Conservation (phyloP, 2,113 vertebrate species). For the Ciconia stormi region DNA sequence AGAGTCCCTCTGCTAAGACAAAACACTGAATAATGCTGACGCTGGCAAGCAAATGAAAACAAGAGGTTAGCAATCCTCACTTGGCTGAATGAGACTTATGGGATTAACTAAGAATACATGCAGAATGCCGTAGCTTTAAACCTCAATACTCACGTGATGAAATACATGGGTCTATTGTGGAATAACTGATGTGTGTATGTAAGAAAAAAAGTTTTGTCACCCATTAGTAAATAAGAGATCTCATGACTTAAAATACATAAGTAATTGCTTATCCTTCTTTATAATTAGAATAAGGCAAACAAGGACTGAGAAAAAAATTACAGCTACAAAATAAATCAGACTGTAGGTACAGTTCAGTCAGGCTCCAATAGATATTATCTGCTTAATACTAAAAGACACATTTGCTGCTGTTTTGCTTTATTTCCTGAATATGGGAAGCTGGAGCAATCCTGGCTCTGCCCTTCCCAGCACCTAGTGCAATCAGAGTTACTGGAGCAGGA, state of each 20-base stretch:
- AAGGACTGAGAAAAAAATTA: neutral
- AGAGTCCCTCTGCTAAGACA: neutral
- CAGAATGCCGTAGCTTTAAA: fast-evolving
- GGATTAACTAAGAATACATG: neutral
- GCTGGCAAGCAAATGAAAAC: neutral
- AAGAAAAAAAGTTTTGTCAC: neutral
- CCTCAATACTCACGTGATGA: fast-evolving
- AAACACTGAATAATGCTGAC: neutral
- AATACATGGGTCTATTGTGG: neutral
- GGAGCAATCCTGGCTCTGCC: neutral
- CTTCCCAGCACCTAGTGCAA: fast-evolving
- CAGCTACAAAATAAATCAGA: neutral
- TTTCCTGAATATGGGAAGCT: neutral
- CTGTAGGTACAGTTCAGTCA: neutral
- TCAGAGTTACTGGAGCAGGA: neutral
- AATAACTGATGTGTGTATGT: neutral
- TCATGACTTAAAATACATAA: fast-evolving
- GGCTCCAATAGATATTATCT: neutral
- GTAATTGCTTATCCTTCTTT: neutral
- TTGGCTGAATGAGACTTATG: neutral
- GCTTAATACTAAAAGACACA: neutral
- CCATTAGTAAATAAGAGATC: neutral
- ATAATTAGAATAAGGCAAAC: neutral
- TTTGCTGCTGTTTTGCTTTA: neutral
- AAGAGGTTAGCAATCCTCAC: neutral